Base-by-base conservation (phyloP, 1,140 invertebrate species). In the Calliphora vicina region DNA sequence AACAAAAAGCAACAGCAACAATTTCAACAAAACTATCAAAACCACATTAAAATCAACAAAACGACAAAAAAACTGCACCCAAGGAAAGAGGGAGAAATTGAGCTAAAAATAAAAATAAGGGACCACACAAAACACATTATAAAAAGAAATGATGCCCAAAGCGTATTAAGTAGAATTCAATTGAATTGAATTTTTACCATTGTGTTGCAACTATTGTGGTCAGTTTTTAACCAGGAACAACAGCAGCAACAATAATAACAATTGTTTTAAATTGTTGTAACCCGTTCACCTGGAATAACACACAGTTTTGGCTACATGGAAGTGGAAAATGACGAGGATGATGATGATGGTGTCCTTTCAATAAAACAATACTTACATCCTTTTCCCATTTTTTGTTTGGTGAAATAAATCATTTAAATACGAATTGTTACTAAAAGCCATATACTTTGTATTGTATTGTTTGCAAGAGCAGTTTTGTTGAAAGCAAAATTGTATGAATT, bases 1-100 rank as follows among this genome's bases (percentile, higher is more conserved):
- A 67, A 6, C 20, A 67, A 25, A 67, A 67, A 57, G 25, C 23
- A 67, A 67, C 0, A 67, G n/a, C 0, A 67, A 9, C 5, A 67
- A 23, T 0, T 1, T 8, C n/a, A 67, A 67, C n/a, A 67, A 67
- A 23, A 23, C 20, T 67, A 67, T 67, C 61, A 67, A 67, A 67
- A 67, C 61, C 61, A 67, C 61, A 67, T 67, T 67, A 67, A 67
- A 67, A 67, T 67, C 61, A 67, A 67, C 61, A 67, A 67, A 23
- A 23, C 61, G 5, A 23, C 23, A 57, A 57, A 57, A n/a, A 57
- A 57, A 57, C 45, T 29, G n/a, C 10, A 57, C 50, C 15, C 35
- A 1, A 35, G 10, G 10, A 35, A 57, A 1, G 50, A 13, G 15
- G 15, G n/a, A n/a, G n/a, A 57, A n/a, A n/a, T 57, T 1, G 17